Conservation (phyloP, 2,888 invertebrate genomes). For the Ganaspis brasiliensis region DNA sequence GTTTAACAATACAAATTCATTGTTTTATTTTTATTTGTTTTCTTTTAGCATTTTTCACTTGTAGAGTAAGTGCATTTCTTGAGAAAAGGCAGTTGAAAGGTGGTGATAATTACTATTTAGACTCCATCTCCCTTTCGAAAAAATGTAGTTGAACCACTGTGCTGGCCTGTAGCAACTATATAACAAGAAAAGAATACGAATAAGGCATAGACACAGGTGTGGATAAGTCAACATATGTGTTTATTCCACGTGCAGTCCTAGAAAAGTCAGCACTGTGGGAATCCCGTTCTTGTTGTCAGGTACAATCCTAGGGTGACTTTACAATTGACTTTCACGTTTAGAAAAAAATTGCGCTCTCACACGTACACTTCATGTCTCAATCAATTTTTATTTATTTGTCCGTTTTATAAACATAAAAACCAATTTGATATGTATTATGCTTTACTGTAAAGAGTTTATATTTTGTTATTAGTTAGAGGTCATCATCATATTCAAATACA, state of each 20-base stretch:
- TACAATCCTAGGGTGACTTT: conserved; percentile 23
- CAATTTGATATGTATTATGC: too few species aligned
- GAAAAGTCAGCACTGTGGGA: conserved; percentile 21
- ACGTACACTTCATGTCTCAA: conserved; percentile 24
- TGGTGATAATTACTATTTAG: conserved; percentile 39
- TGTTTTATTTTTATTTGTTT: neutral
- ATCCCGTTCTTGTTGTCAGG: conserved; percentile 25
- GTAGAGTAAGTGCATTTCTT: conserved; percentile 8
- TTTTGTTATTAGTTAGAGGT: too few species aligned
- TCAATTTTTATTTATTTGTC: conserved; percentile 18
- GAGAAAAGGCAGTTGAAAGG: conserved; percentile 28
- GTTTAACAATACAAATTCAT: neutral
- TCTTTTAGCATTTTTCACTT: neutral
- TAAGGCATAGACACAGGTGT: conserved; percentile 39
- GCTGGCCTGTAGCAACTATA: conserved; percentile 11
- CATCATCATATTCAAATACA: too few species aligned
- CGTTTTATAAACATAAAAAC: too few species aligned
- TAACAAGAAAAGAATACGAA: conserved; percentile 27
- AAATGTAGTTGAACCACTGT: conserved; percentile 41
- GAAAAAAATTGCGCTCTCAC: conserved; percentile 29
- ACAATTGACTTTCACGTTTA: conserved; percentile 42
- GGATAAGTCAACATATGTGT: conserved; percentile 39
- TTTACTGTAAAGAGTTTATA: too few species aligned
- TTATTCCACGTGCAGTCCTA: conserved; percentile 21
- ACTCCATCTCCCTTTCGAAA: conserved; percentile 41